Base-by-base conservation (phyloP, 1,140 invertebrate species). In the Hormaphis cornu region DNA sequence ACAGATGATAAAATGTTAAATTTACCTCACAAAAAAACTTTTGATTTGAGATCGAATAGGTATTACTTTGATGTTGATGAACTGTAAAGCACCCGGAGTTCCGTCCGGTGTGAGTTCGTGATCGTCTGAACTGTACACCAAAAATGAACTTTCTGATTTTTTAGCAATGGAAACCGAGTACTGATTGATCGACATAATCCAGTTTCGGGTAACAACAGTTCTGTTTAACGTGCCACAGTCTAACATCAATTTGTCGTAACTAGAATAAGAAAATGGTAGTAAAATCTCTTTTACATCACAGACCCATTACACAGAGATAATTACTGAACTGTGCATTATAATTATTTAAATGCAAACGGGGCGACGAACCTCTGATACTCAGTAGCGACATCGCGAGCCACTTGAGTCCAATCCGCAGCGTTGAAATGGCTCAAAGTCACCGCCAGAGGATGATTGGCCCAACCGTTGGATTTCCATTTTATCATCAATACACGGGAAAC, bases 121-220 rank as follows among this genome's bases (percentile, higher is more conserved):
- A 20, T 86, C 86, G 75, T 92, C 89, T 56, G 86, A 83, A 72
- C 84, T 84, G 71, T 85, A 84, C 16, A 92, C 82, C 28, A 87
- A 83, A 1, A 95, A 78, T 24, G 84, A 79, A 40, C 89, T 85
- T 77, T 94, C 89, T 75, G 80, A 84, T 76, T 94, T 90, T 76
- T 90, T 87, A 1, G 87, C 85, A 48, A 93, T 75, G 73, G 87
- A 80, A 0, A 94, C 75, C 73, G 78, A 84, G 75, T 94, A 91
- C 52, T 88, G 85, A 0, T 85, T 82, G 2, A 91, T 84, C 80
- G 92, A 91, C 26, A 95, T 85, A n/a, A 95, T 84, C 91, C 91
- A 95, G 73, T 87, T 91, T 74, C 91, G 5, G 50, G 61, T 66
- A 48, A 66, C 44, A 9, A 66, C 44, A 8, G 42, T 66, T 66